These are phyloP conservation scores for Neostethus bicornis DNA, from an alignment of 2,797 vertebrate genomes.

Conservation along the genomic window DNA sequence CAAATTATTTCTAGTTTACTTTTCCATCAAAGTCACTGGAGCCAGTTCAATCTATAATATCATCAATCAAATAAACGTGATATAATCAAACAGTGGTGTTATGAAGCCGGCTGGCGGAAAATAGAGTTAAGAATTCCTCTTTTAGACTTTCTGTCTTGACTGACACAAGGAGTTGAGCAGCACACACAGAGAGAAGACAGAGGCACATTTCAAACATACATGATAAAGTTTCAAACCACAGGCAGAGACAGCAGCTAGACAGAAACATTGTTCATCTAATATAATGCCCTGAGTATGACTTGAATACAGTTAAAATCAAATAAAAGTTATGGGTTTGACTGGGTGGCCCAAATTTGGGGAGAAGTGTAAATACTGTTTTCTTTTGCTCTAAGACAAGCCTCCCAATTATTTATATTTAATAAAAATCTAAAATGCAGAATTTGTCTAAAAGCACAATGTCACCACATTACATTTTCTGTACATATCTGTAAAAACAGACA, in stretches of 20 bases:
- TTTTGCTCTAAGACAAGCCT: conserved; percentile 19
- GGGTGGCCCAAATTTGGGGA: conserved; percentile 25
- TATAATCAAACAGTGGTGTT: neutral
- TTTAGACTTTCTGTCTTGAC: conserved; percentile 68
- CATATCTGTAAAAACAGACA: conserved; percentile 42
- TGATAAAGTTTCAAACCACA: conserved; percentile 69
- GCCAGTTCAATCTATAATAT: neutral
- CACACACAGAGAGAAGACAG: conserved; percentile 69
- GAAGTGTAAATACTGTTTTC: conserved; percentile 6
- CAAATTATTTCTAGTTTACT: neutral
- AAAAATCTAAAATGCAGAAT: conserved; percentile 1
- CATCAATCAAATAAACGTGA: neutral
- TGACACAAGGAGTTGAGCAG: conserved; percentile 75
- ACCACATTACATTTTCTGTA: conserved; percentile 9
- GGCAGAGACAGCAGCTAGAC: conserved; percentile 64
- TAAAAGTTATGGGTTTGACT: conserved; percentile 37
- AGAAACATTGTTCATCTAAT: conserved; percentile 56
- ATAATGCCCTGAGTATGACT: conserved; percentile 67
- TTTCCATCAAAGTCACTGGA: neutral
- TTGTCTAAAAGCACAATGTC: neutral
- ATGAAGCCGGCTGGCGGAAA: conserved; percentile 13
- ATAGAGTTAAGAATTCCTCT: conserved; percentile 54
- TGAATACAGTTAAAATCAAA: conserved; percentile 72
- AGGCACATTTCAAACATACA: conserved; percentile 73
- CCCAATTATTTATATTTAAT: conserved; percentile 3